Evolutionary conservation across 2,797 vertebrate species (phyloP).

Genomic region (Gorsachius magnificus): DNA sequence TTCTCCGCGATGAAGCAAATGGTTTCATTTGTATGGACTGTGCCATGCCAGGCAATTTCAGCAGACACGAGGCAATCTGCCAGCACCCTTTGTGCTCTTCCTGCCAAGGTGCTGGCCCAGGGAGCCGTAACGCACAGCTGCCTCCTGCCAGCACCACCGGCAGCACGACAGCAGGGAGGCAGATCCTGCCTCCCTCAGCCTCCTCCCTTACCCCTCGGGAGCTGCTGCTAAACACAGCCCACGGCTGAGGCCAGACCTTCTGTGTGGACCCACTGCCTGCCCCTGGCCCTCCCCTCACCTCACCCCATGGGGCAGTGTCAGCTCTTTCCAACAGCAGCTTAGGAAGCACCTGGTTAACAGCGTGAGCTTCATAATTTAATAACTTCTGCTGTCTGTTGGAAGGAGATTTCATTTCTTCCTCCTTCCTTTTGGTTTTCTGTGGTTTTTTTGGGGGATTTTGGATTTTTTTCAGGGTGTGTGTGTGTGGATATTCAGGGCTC

Average conservation of each 20-base stretch:
- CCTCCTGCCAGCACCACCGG: background rate
- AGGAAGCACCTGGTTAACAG: background rate
- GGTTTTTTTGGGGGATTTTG: too few species aligned
- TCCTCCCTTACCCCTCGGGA: background rate
- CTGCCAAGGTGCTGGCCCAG: rapidly evolving
- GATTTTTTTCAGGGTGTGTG: rapidly evolving
- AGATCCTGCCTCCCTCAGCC: rapidly evolving
- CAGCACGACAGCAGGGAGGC: rapidly evolving
- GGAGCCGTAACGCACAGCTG: rapidly evolving
- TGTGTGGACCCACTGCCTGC: rapidly evolving
- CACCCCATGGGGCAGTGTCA: background rate
- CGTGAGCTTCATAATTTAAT: background rate
- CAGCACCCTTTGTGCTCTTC: background rate
- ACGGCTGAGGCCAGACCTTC: rapidly evolving
- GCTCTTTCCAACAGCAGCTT: background rate
- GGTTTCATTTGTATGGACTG: background rate
- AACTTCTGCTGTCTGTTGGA: background rate
- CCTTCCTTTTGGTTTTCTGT: background rate
- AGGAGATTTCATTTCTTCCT: background rate
- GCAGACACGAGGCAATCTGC: background rate
- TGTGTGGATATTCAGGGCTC: background rate
- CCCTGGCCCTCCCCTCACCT: rapidly evolving
- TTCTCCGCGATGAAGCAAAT: background rate
- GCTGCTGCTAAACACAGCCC: background rate
- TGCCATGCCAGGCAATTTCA: background rate